Conservation (phyloP, 2,888 invertebrate species). For the Geotrupes spiniger region DNA sequence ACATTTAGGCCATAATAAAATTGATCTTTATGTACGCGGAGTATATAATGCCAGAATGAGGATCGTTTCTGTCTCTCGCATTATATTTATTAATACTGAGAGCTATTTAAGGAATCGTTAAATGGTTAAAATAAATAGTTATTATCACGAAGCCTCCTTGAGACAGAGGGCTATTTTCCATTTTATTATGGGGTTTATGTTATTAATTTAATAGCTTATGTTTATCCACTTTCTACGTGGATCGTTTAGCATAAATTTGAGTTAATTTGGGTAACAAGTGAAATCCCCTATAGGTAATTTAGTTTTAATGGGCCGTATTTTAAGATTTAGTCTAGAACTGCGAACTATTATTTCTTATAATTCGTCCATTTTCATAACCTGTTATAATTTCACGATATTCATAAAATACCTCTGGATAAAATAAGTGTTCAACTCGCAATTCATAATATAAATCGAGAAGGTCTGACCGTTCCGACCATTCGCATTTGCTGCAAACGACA, state of each 20-base stretch:
- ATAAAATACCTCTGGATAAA: no score
- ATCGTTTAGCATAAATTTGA: conserved; percentile 25
- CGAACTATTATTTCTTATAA: conserved; percentile 1
- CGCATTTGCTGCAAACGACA: no score
- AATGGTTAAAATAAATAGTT: conserved; percentile 6
- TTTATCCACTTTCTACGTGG: conserved; percentile 18
- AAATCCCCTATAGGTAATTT: conserved; percentile 4
- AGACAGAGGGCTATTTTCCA: conserved; percentile 7
- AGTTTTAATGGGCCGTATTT: conserved; percentile 2
- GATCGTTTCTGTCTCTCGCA: conserved; percentile 3
- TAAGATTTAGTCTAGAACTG: conserved; percentile 1
- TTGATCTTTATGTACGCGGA: background rate
- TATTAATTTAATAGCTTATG: conserved; percentile 11
- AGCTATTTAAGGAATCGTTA: conserved; percentile 6
- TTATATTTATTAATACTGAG: conserved; percentile 5
- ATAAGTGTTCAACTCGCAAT: no score
- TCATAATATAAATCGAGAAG: no score
- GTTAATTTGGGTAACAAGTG: conserved; percentile 7
- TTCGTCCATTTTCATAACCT: conserved; percentile 1
- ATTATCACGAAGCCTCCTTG: conserved; percentile 5
- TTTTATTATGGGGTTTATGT: conserved; percentile 7
- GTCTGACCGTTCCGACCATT: no score
- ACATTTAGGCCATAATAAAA: conserved; percentile 6
- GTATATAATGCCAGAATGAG: background rate
- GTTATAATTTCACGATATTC: no score